phyloP scores from a whole-genome alignment of 92 coral and sea anemone genomes.

The Heliopora coerulea region DNA sequence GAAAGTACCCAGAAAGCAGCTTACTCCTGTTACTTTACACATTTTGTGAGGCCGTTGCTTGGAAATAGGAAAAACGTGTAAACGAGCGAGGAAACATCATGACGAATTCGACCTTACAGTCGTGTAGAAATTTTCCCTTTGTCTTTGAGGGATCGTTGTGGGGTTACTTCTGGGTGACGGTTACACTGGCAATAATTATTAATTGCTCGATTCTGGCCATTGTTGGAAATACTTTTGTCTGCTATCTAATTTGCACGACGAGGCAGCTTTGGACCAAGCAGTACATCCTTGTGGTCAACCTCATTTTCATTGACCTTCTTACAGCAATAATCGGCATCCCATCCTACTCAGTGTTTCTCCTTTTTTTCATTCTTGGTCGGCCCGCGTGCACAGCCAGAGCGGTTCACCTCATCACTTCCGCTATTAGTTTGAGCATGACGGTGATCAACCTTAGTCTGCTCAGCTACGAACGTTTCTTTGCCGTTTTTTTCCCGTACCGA shows the following conservation, averaged over 20 bases:
- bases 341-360: not conserved
- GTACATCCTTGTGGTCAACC: conserved; percentile 4
- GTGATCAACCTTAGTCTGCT: conserved; percentile 2
- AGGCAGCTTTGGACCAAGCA: conserved; percentile 5
- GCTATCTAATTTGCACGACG: conserved; percentile 13
- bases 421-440: conserved; percentile 6
- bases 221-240: not conserved
- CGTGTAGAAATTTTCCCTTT: not conserved
- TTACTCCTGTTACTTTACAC: no score
- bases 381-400: not conserved
- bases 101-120: not conserved
- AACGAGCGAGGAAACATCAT: not conserved
- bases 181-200: not conserved
- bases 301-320: not conserved
- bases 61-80: not conserved
- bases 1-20: no score
- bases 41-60: no score
- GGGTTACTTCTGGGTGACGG: conserved; percentile 2
- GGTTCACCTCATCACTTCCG: not conserved
- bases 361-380: not conserved
- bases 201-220: conserved; percentile 8
- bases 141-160: not conserved
- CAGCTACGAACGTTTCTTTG: conserved; percentile 3
- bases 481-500: conserved; percentile 15
- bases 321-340: not conserved